phyloP scores from a whole-genome alignment of 30 jellyfish, hydroid and myxozoan genomes.

The Cassiopea xamachana region DNA sequence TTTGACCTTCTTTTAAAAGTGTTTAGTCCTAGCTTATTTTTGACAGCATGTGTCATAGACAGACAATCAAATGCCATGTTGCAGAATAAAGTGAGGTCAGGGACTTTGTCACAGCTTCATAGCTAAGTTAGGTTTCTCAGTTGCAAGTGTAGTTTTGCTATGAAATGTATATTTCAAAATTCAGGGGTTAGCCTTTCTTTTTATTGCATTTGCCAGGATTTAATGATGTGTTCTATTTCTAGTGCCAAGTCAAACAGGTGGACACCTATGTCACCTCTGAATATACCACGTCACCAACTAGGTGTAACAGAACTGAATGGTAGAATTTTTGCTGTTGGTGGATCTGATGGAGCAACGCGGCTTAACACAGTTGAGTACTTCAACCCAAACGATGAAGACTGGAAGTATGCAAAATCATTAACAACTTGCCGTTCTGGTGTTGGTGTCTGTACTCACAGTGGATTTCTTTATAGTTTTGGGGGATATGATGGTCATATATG shows the following conservation, averaged over 20 bases:
- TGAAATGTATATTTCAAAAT: no score
- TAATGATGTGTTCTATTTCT: not conserved
- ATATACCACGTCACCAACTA: slow-evolving; percentile 91
- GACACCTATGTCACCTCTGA: slow-evolving; percentile 81
- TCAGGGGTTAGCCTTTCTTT: no score
- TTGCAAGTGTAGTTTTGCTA: no score
- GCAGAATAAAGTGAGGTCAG: no score
- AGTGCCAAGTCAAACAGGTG: slow-evolving; percentile 83
- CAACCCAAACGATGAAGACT: slow-evolving; percentile 58
- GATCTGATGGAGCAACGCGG: slow-evolving; percentile 91
- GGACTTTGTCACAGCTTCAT: no score
- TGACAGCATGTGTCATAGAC: no score
- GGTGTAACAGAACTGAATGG: slow-evolving; percentile 94
- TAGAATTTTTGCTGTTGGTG: slow-evolving; percentile 92
- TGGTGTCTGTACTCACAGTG: slow-evolving; percentile 87
- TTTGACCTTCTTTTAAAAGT: no score
- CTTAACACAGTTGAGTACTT: slow-evolving; percentile 87
- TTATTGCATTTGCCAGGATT: no score
- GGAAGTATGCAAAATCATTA: slow-evolving; percentile 80
- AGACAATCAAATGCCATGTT: no score
- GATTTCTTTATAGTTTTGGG: slow-evolving; percentile 87
- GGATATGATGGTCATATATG: slow-evolving; percentile 97
- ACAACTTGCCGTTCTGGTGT: slow-evolving; percentile 97
- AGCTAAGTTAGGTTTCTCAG: no score
- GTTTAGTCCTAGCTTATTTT: no score